A percentile compares a stretch with the other conserved stretches of the same genome.
phyloP scores from a whole-genome alignment of 2,113 vertebrate genomes.

The Desmodus rotundus region DNA sequence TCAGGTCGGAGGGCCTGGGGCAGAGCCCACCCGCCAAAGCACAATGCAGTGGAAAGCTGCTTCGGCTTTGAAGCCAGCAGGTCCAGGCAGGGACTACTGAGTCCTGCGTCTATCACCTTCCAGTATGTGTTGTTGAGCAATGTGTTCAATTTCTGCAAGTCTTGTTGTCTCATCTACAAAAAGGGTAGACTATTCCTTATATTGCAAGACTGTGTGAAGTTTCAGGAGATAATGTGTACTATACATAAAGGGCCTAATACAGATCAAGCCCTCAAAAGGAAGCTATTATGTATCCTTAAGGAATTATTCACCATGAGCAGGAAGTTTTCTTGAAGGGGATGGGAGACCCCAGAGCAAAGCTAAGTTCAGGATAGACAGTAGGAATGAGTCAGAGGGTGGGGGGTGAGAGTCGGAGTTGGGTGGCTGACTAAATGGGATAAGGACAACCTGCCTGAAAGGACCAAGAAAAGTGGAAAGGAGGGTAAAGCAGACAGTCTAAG shows the following conservation, averaged over 20 bases:
- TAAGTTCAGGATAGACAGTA: background rate
- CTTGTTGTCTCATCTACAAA: background rate
- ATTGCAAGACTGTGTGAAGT: background rate
- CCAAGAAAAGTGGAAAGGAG: background rate
- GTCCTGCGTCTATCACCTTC: background rate
- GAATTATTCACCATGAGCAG: background rate
- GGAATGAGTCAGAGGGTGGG: background rate
- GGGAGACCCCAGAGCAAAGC: background rate
- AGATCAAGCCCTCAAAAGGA: background rate
- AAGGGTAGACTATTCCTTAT: background rate
- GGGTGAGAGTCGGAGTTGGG: background rate
- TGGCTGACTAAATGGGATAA: background rate
- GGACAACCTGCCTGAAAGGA: background rate
- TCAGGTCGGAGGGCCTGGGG: accelerated
- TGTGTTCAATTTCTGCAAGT: background rate
- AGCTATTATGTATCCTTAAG: background rate
- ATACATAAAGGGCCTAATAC: background rate
- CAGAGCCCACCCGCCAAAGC: accelerated
- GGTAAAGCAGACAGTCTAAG: background rate
- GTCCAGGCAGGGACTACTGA: background rate
- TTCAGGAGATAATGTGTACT: background rate
- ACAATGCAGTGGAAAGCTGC: too few relatives aligned
- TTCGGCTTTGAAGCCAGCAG: too few relatives aligned
- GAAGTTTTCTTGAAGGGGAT: background rate
- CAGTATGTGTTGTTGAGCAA: background rate